phyloP scores from a whole-genome alignment of 2,113 vertebrate genomes.

The Isichthys henryi region DNA sequence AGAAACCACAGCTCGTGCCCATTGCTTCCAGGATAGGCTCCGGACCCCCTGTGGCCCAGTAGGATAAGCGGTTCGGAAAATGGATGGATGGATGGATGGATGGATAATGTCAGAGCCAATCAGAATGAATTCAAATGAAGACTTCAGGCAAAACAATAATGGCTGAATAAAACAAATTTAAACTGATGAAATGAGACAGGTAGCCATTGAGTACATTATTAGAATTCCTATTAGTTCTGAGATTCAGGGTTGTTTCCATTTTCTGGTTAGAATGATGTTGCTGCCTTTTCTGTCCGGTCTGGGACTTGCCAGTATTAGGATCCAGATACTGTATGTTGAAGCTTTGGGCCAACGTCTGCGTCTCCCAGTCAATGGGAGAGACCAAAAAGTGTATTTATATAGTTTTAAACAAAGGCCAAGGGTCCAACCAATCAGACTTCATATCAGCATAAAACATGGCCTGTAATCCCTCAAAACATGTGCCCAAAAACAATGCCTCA shows the following conservation, averaged over 20 bases:
- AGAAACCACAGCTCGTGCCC: too few species aligned
- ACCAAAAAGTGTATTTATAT: neutral
- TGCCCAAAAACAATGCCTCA: neutral
- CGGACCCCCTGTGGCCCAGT: too few species aligned
- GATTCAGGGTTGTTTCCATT: constrained; percentile 17
- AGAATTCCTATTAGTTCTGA: constrained; percentile 33
- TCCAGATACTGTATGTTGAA: constrained; percentile 1
- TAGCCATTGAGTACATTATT: constrained; percentile 21
- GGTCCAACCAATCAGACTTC: constrained; percentile 3
- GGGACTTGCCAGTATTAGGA: constrained; percentile 25
- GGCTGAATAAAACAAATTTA: neutral
- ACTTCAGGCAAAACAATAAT: neutral
- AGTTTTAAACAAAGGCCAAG: neutral
- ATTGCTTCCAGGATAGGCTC: too few species aligned
- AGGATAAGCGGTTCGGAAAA: too few species aligned
- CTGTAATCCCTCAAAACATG: neutral
- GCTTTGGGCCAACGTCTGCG: neutral
- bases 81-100: too few species aligned
- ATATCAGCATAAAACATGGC: neutral
- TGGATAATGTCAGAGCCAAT: neutral
- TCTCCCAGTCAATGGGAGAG: neutral
- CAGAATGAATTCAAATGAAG: neutral
- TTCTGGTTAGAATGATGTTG: constrained; percentile 29
- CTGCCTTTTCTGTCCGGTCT: constrained; percentile 14
- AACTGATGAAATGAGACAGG: neutral